These are phyloP conservation scores for Cheirogaleus major DNA, from an alignment of 2,797 vertebrate genomes.

Conservation along the genomic window DNA sequence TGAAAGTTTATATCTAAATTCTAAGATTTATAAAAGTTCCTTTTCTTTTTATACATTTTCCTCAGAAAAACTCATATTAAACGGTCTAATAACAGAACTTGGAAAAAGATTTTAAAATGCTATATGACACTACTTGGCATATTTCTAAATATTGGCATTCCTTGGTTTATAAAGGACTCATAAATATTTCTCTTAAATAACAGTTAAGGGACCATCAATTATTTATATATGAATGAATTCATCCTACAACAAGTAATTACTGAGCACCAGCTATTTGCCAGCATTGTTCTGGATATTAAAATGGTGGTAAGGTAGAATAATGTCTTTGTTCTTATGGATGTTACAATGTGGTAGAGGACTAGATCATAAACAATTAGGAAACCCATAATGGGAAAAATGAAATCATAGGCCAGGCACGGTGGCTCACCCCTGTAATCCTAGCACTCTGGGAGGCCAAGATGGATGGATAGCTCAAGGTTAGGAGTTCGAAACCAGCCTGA, in stretches of 20 bases:
- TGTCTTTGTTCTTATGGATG: not conserved
- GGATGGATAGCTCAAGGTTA: too few species aligned
- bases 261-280: not conserved
- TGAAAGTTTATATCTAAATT: constrained; percentile 22
- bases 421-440: too few species aligned
- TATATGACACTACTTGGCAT: not conserved
- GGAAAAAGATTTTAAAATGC: constrained; percentile 41
- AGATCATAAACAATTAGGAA: not conserved
- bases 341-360: not conserved
- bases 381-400: constrained; percentile 3
- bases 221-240: not conserved
- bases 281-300: not conserved
- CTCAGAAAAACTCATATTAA: constrained; percentile 1
- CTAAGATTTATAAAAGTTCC: not conserved
- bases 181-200: constrained; percentile 8
- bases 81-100: constrained; percentile 3
- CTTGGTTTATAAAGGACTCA: constrained; percentile 15
- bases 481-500: too few species aligned
- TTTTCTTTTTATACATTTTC: not conserved
- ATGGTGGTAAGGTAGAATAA: not conserved
- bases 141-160: constrained; percentile 30
- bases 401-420: not conserved
- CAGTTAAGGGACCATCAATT: not conserved
- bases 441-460: too few species aligned
- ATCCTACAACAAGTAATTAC: not conserved